Evolutionary conservation across 1,140 invertebrate genomes (phyloP).

Genomic region (Bombus pascuorum): DNA sequence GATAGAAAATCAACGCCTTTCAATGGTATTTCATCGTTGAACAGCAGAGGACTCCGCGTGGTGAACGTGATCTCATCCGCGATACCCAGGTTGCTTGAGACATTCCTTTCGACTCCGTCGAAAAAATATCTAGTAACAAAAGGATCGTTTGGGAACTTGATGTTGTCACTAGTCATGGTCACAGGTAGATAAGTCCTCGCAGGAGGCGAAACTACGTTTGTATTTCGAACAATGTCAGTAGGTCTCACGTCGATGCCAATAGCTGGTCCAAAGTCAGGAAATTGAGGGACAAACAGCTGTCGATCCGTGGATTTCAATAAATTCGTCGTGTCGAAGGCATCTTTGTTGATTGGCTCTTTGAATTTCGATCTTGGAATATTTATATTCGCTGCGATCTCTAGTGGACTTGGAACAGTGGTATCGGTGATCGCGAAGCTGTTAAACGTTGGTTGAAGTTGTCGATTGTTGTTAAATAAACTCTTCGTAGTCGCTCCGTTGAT

Average conservation of each 20-base stretch:
- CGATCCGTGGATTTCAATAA: not conserved
- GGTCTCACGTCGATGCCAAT: not conserved
- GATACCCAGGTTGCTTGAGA: not conserved
- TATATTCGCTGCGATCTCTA: constrained; percentile 73
- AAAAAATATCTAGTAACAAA: constrained; percentile 24
- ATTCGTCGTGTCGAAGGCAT: not conserved
- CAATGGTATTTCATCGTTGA: constrained; percentile 4
- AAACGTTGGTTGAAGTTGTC: not conserved
- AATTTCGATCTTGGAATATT: constrained; percentile 68
- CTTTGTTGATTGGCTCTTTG: constrained; percentile 9
- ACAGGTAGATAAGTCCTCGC: constrained; percentile 24
- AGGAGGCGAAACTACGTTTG: not conserved
- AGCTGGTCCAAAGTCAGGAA: not conserved
- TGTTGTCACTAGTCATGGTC: not conserved
- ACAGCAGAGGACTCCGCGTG: not conserved
- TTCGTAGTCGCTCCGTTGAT: not conserved
- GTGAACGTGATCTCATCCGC: not conserved
- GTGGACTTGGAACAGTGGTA: constrained; percentile 6
- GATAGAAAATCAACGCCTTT: constrained; percentile 15
- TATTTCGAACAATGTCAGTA: not conserved
- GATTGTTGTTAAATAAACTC: not conserved
- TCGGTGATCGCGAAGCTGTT: not conserved
- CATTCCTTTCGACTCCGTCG: constrained; percentile 19
- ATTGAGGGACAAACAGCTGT: constrained; percentile 1
- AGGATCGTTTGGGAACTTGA: constrained; percentile 20